Percentiles rank a stretch among this genome's conserved stretches.
phyloP scores from a whole-genome alignment of 2,797 vertebrate species.

The Silurus lanzhouensis region DNA sequence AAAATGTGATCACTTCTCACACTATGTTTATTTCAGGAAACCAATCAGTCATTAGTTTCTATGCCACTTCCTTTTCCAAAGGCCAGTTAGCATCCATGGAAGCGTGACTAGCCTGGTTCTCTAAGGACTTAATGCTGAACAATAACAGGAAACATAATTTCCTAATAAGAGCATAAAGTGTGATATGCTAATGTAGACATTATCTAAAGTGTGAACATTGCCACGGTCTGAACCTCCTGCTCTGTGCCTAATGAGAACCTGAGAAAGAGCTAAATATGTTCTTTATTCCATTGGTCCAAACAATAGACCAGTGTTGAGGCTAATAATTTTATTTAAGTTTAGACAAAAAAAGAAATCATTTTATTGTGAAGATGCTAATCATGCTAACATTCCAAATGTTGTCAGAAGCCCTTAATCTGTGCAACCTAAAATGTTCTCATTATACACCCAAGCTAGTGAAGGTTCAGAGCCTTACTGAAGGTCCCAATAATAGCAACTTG shows the following conservation, averaged over 20 bases:
- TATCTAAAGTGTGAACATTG: conserved; percentile 2
- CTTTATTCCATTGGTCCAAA: neutral
- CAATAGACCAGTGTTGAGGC: neutral
- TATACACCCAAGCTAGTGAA: too few relatives aligned
- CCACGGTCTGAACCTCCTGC: neutral
- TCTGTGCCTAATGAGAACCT: neutral
- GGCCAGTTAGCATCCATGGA: neutral
- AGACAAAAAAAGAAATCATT: neutral
- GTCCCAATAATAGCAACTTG: too few relatives aligned
- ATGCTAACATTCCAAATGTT: too few relatives aligned
- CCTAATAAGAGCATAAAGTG: conserved; percentile 3
- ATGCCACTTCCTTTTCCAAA: conserved; percentile 4
- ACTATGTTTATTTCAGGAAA: neutral
- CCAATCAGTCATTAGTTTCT: neutral
- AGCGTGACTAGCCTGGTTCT: neutral
- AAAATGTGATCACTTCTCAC: neutral
- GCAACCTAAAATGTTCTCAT: too few relatives aligned
- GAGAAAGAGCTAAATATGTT: neutral
- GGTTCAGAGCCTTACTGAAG: too few relatives aligned
- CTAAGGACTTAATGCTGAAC: neutral
- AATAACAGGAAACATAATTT: conserved; percentile 22
- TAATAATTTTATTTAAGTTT: neutral
- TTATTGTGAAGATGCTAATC: neutral
- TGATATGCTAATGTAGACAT: conserved; percentile 11
- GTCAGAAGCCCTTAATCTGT: too few relatives aligned